Evolutionary conservation across 2,888 invertebrate species (phyloP).

Genomic region (Tenthredo mesomela): DNA sequence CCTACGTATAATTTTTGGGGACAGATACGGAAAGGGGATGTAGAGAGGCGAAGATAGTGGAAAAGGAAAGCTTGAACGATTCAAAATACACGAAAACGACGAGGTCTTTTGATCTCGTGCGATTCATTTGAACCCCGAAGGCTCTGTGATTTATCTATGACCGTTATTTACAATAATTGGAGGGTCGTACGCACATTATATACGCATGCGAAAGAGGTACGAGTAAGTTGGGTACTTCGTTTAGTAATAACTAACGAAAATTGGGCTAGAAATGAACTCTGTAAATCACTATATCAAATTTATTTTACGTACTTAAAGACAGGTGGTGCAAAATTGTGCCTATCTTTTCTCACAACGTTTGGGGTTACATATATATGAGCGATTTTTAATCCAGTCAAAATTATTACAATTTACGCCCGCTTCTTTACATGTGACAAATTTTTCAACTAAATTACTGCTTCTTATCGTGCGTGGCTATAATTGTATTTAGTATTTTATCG

Average conservation of each 20-base stretch:
- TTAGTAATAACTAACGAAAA: slow-evolving; percentile 41
- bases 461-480: neutral
- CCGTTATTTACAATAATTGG: slow-evolving; percentile 52
- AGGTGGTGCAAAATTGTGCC: slow-evolving; percentile 24
- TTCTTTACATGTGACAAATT: neutral
- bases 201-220: slow-evolving; percentile 7
- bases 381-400: neutral
- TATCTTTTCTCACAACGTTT: neutral
- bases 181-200: slow-evolving; percentile 17
- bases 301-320: slow-evolving; percentile 29
- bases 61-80: slow-evolving; percentile 17
- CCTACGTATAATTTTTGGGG: neutral
- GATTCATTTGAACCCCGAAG: slow-evolving; percentile 30
- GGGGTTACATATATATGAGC: neutral
- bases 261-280: slow-evolving; percentile 41
- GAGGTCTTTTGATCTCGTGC: slow-evolving; percentile 42
- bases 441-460: neutral
- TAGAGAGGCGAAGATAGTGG: neutral
- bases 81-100: slow-evolving; percentile 27
- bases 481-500: neutral
- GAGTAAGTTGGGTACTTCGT: slow-evolving; percentile 22
- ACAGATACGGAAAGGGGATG: neutral
- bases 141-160: slow-evolving; percentile 41
- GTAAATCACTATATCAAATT: slow-evolving; percentile 39
- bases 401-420: neutral